Evolutionary conservation across 2,113 vertebrate genomes (phyloP).

Genomic region (Oxygymnocypris stewartii): DNA sequence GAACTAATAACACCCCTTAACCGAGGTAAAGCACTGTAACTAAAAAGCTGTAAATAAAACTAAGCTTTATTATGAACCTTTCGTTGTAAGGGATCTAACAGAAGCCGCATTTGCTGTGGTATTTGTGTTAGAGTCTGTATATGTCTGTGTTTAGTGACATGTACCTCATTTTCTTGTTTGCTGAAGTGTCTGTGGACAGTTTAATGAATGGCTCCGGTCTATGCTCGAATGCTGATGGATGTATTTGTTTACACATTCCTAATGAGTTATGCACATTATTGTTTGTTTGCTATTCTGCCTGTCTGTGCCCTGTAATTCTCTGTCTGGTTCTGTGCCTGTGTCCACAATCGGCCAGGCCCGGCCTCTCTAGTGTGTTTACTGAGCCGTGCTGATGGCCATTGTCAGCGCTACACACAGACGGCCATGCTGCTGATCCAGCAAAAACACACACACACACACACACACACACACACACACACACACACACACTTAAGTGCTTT

Average conservation of each 20-base stretch:
- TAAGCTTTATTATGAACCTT: not conserved
- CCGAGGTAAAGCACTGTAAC: not conserved
- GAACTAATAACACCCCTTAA: not conserved
- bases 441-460: too few relatives aligned
- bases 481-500: too few relatives aligned
- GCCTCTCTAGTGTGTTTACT: constrained; percentile 51
- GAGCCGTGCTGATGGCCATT: constrained; percentile 40
- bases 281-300: constrained; percentile 5
- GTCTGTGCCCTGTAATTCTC: constrained; percentile 10
- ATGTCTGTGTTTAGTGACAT: not conserved
- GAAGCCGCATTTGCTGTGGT: not conserved
- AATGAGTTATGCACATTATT: constrained; percentile 25
- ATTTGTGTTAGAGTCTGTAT: not conserved
- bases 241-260: constrained; percentile 33
- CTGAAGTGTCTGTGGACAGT: not conserved
- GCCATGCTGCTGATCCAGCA: constrained; percentile 54
- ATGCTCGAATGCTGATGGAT: not conserved
- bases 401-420: constrained; percentile 46
- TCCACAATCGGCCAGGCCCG: constrained; percentile 32
- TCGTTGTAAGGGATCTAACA: not conserved
- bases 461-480: too few relatives aligned
- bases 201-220: not conserved
- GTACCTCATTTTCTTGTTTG: not conserved
- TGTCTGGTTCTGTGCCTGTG: constrained; percentile 10
- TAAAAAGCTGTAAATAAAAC: too few relatives aligned